phyloP scores from a whole-genome alignment of 92 coral and sea anemone genomes.

The Galaxea fascicularis region DNA sequence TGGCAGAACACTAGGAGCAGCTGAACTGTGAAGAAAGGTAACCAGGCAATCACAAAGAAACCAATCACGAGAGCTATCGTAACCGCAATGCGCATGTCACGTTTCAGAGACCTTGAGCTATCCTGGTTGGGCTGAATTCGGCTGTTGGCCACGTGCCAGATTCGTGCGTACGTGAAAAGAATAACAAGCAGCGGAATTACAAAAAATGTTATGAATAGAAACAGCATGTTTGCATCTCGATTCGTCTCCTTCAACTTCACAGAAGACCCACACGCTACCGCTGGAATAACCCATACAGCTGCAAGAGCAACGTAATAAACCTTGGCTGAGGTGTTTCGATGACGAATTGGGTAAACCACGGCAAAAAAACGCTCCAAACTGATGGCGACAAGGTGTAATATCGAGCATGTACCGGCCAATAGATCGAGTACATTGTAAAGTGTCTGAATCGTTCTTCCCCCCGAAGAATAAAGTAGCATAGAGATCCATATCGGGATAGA shows the following conservation, averaged over 20 bases:
- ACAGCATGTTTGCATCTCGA: constrained; percentile 67
- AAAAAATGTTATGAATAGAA: constrained; percentile 75
- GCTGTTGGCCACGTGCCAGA: constrained; percentile 75
- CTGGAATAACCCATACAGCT: constrained; percentile 86
- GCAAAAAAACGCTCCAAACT: constrained; percentile 88
- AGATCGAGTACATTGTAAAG: constrained; percentile 70
- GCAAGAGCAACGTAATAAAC: constrained; percentile 65
- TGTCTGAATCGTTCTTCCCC: constrained; percentile 14
- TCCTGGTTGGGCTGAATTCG: constrained; percentile 76
- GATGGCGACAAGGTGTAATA: constrained; percentile 82
- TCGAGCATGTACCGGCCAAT: constrained; percentile 83
- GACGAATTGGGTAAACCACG: constrained; percentile 83
- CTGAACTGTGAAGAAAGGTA: constrained; percentile 84
- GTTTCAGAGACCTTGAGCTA: constrained; percentile 70
- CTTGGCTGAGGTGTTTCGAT: constrained; percentile 76
- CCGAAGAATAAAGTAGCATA: constrained; percentile 44
- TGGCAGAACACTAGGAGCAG: constrained; percentile 67
- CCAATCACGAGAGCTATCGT: constrained; percentile 89
- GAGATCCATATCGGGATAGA: constrained; percentile 89
- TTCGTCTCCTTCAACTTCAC: constrained; percentile 39
- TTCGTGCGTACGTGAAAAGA: constrained; percentile 78
- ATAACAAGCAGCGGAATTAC: constrained; percentile 80
- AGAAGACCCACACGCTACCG: constrained; percentile 59
- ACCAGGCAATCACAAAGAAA: constrained; percentile 87
- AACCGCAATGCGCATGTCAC: constrained; percentile 94